Evolutionary conservation across 2,797 vertebrate genomes (phyloP), one percentile per base, ranked within the genome.

Genomic region (Gymnoscopelus microlampas): DNA sequence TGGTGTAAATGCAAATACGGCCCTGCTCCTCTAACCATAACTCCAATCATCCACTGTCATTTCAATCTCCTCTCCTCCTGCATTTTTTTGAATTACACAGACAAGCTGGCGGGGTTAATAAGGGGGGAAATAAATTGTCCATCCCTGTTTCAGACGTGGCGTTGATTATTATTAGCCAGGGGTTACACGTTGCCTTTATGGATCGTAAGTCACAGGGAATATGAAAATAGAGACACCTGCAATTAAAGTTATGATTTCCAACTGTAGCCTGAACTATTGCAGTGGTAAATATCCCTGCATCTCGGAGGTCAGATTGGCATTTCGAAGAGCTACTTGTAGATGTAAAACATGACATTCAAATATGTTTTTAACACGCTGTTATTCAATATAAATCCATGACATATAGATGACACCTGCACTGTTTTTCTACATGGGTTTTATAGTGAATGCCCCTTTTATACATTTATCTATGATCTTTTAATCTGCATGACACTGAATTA

Each of bases 61-160:
- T 55, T 57, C 63, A 13, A 61, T 75, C 49, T 24, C 19, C 39
- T 39, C 71, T 47, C 59, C 65, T 70, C 23, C 60, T 39, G 65
- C 71, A 62, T 26, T 56, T 72, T 73, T 68, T 23, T 89, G 80
- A 91, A 77, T 91, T 87, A 91, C 81, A 66, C 74, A 60, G 74
- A 26, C 80, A 70, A 79, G 83, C 79, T 73, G 68, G 66, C 68
- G 70, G 91, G 90, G 91, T 91, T 92, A 91, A 92, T 91, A 84
- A 77, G 78, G 72, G 24, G 55, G 74, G 72, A 56, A 67, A 81
- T 89, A 88, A 92, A 90, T 89, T 78, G 72, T 81, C 77, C 65
- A 68, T 78, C 88, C 87, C 83, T 73, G 89, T 91, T 91, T 91
- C 73, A 80, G 79, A 76, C 80, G 57, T 68, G 88, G 79, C 88